A percentile compares a stretch with the other conserved stretches of the same genome.
These are phyloP conservation scores for Mirza zaza DNA, from an alignment of 2,113 vertebrate genomes.

Conservation along the genomic window DNA sequence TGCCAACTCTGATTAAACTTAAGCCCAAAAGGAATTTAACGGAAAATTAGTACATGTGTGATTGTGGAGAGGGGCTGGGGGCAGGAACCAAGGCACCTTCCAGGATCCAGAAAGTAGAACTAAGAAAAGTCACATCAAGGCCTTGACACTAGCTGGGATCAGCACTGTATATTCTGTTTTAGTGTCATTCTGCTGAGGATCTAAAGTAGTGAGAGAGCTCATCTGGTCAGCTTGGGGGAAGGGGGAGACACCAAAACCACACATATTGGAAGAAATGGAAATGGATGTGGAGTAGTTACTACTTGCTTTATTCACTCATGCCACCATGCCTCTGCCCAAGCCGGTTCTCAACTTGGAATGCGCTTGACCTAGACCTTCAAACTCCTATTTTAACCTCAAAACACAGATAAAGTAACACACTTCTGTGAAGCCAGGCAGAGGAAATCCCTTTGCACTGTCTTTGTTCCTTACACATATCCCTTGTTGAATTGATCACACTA, in stretches of 20 bases:
- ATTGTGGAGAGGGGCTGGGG: background rate
- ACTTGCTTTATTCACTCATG: background rate
- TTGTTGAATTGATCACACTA: background rate
- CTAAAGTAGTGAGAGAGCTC: too few relatives aligned
- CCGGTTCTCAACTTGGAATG: background rate
- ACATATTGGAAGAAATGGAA: background rate
- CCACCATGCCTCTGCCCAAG: too few relatives aligned
- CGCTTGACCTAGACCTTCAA: background rate
- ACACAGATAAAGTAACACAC: background rate
- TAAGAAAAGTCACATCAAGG: too few relatives aligned
- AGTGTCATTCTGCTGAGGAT: background rate
- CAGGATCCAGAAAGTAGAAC: background rate
- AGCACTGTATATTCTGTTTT: background rate
- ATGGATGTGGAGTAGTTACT: background rate
- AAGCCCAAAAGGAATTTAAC: background rate
- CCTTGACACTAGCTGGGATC: background rate
- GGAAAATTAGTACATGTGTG: background rate
- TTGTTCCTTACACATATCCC: background rate
- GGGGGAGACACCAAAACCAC: background rate
- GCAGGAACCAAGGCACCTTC: too few relatives aligned
- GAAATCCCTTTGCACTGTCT: background rate
- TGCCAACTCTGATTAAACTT: background rate
- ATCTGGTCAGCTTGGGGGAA: background rate
- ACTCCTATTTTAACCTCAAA: slow-evolving; percentile 3
- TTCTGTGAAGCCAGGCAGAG: background rate